Conservation (phyloP, 1,140 invertebrate species). For the Plectrocnemia conspersa region DNA sequence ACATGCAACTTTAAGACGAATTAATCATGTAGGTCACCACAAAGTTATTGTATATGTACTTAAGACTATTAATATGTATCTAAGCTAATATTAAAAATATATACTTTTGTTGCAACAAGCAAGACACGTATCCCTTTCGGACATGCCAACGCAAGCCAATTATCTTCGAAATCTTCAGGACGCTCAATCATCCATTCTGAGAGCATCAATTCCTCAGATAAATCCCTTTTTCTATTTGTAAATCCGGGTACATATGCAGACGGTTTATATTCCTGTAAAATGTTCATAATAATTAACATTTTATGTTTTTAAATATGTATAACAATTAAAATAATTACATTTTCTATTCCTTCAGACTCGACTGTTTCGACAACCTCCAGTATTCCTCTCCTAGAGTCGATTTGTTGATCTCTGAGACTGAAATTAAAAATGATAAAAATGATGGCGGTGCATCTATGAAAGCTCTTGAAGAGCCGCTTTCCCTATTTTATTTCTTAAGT, state of each 20-base stretch:
- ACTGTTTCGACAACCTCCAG: constrained; percentile 39
- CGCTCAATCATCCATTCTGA: constrained; percentile 90
- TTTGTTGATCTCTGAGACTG: constrained; percentile 34
- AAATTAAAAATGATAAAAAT: constrained; percentile 20
- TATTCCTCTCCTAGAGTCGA: constrained; percentile 42
- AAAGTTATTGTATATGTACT: too few relatives aligned
- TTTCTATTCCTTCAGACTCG: constrained; percentile 28
- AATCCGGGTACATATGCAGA: constrained; percentile 49
- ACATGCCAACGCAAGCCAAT: constrained; percentile 80
- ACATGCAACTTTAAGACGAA: too few relatives aligned
- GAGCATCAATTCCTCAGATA: constrained; percentile 53
- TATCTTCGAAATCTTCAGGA: constrained; percentile 68
- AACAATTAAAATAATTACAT: constrained; percentile 10
- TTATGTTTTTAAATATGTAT: neutral
- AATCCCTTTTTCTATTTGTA: constrained; percentile 37
- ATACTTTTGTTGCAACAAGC: constrained; percentile 68
- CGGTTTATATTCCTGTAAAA: constrained; percentile 43
- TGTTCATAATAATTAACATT: too few relatives aligned
- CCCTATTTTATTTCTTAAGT: too few relatives aligned
- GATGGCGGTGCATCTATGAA: too few relatives aligned
- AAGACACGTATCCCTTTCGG: constrained; percentile 75
- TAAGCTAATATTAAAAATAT: too few relatives aligned
- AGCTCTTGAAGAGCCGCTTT: too few relatives aligned
- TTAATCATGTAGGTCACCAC: too few relatives aligned
- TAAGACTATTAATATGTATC: too few relatives aligned